Conservation (phyloP, 1,140 invertebrate genomes). For the Listronotus bonariensis region DNA sequence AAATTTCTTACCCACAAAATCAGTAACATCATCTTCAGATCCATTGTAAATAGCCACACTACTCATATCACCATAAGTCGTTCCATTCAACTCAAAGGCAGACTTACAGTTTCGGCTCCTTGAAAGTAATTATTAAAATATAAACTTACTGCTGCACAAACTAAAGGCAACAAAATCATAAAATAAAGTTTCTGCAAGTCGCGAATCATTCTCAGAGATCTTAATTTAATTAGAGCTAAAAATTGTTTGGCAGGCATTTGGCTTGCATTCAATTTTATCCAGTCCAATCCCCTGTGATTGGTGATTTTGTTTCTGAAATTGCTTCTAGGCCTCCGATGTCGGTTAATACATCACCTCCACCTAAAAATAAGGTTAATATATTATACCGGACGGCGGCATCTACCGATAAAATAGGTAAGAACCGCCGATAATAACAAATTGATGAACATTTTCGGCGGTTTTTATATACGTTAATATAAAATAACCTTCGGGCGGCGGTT, state of each 20-base stretch:
- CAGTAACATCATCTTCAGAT: slow-evolving; percentile 53
- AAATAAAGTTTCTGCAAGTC: slow-evolving; percentile 66
- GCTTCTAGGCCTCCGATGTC: slow-evolving; percentile 46
- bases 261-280: slow-evolving; percentile 61
- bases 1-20: slow-evolving; percentile 42
- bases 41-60: slow-evolving; percentile 59
- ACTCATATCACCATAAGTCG: slow-evolving; percentile 59
- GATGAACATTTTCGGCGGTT: no score
- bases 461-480: no score
- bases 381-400: no score
- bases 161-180: slow-evolving; percentile 65
- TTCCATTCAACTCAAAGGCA: slow-evolving; percentile 62
- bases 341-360: slow-evolving; percentile 38
- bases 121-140: slow-evolving; percentile 68
- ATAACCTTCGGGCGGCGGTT: no score
- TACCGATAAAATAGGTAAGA: no score
- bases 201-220: slow-evolving; percentile 61
- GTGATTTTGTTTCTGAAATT: slow-evolving; percentile 50
- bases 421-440: no score
- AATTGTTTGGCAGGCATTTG: slow-evolving; percentile 60
- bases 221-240: slow-evolving; percentile 60
- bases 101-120: slow-evolving; percentile 62
- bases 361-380: slow-evolving; percentile 17
- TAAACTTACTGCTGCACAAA: slow-evolving; percentile 68
- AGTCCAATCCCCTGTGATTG: slow-evolving; percentile 58